Evolutionary conservation across 1,140 invertebrate species (phyloP).

Genomic region (Dendrolimus kikuchii): DNA sequence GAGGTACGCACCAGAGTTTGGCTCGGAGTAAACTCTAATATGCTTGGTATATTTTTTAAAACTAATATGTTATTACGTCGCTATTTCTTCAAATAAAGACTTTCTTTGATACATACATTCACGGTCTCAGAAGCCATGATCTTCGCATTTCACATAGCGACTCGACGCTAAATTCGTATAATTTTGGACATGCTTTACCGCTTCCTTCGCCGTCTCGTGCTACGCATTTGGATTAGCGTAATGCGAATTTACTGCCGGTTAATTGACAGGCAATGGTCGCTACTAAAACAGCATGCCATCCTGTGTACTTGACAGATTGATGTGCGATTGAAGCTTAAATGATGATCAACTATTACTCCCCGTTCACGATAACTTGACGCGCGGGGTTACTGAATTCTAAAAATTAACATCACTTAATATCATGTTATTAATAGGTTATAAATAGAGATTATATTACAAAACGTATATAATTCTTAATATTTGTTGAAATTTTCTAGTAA

Average conservation of each 20-base stretch:
- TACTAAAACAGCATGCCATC: neutral
- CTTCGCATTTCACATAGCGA: neutral
- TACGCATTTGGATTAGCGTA: conserved; percentile 15
- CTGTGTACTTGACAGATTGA: neutral
- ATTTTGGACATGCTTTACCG: conserved; percentile 17
- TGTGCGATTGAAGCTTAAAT: neutral
- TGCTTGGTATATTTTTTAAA: too few relatives aligned
- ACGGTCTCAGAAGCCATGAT: neutral
- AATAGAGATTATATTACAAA: too few relatives aligned
- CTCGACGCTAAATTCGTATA: conserved; percentile 13
- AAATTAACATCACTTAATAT: too few relatives aligned
- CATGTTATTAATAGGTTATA: too few relatives aligned
- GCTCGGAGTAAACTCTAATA: too few relatives aligned
- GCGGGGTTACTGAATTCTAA: too few relatives aligned
- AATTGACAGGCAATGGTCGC: conserved; percentile 14
- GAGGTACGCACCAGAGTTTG: too few relatives aligned
- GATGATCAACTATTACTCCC: neutral
- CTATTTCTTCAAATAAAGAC: too few relatives aligned
- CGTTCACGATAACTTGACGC: too few relatives aligned
- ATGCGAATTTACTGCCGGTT: conserved; percentile 12
- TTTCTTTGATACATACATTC: neutral
- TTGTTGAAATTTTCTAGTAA: too few relatives aligned
- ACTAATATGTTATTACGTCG: too few relatives aligned
- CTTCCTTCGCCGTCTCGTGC: conserved; percentile 14
- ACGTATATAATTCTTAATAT: too few relatives aligned